These are phyloP conservation scores for Spilosoma lubricipeda DNA, from an alignment of 2,888 invertebrate genomes.

Conservation along the genomic window DNA sequence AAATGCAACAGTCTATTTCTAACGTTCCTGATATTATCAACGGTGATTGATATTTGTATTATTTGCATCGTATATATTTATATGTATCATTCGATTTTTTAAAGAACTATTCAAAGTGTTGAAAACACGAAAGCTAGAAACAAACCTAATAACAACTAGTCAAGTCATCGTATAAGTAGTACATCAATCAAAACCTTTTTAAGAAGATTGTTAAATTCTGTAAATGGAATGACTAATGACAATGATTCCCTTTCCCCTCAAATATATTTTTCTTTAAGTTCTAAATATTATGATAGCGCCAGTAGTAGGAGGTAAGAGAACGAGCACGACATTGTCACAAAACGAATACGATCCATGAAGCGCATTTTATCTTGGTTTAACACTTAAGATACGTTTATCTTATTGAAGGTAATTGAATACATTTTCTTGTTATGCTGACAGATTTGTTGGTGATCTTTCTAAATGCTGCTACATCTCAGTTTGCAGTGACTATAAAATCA, in stretches of 20 bases:
- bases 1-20: constrained; percentile 50
- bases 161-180: too few relatives aligned
- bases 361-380: constrained; percentile 33
- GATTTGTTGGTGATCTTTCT: constrained; percentile 13
- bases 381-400: constrained; percentile 45
- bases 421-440: constrained; percentile 31
- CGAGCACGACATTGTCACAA: constrained; percentile 26
- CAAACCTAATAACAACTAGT: too few relatives aligned
- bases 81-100: neutral
- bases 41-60: neutral
- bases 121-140: too few relatives aligned
- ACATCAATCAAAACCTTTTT: neutral
- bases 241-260: neutral
- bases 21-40: constrained; percentile 45
- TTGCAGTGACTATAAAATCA: constrained; percentile 3
- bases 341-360: constrained; percentile 34
- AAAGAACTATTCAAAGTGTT: neutral
- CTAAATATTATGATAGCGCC: neutral
- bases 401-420: constrained; percentile 51
- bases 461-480: neutral
- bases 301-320: neutral
- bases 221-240: neutral
- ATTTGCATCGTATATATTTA: neutral
- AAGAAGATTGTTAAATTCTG: neutral
- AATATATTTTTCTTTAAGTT: neutral